Evolutionary conservation across 2,797 vertebrate genomes (phyloP).

Genomic region (Chloroceryle inda): DNA sequence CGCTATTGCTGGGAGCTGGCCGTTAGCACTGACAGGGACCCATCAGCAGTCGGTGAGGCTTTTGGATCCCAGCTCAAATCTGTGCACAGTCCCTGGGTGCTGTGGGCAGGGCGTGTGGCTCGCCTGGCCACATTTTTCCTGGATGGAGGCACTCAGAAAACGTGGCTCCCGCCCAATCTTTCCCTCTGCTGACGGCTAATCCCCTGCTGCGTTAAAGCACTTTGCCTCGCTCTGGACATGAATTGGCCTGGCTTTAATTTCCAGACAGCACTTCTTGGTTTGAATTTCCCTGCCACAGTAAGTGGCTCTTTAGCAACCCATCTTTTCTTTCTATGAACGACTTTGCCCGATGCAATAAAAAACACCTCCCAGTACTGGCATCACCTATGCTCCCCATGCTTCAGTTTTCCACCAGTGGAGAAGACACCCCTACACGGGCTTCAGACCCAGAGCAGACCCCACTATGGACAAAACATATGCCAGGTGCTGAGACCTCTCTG

Average conservation of each 20-base stretch:
- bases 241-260: conserved; percentile 56
- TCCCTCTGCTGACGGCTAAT: not conserved
- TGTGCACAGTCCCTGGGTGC: accelerated
- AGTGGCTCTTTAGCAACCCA: conserved; percentile 18
- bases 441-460: not conserved
- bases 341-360: not conserved
- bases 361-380: not conserved
- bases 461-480: not conserved
- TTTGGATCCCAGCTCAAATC: not conserved
- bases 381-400: accelerated
- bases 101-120: accelerated
- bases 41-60: not conserved
- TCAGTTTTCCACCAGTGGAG: not conserved
- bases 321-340: conserved; percentile 34
- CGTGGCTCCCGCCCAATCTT: accelerated
- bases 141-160: not conserved
- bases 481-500: not conserved
- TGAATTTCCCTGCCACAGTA: not conserved
- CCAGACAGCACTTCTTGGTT: conserved; percentile 18
- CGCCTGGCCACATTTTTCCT: not conserved
- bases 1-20: accelerated
- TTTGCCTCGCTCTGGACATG: conserved; percentile 8
- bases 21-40: accelerated
- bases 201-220: conserved; percentile 10
- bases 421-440: not conserved